phyloP scores from a whole-genome alignment of 2,797 vertebrate species.

The Rhincodon typus region DNA sequence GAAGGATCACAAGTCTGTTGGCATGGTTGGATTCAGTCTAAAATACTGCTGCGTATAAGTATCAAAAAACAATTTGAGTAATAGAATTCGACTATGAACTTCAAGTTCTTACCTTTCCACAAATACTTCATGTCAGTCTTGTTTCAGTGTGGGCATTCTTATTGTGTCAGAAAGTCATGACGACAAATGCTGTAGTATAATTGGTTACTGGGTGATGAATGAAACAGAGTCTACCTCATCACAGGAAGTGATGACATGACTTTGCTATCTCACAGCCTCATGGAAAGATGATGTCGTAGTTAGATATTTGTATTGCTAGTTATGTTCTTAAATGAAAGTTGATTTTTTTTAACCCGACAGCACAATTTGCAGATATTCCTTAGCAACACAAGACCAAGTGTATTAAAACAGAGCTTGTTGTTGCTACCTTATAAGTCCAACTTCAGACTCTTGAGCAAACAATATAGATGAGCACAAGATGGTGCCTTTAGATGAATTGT shows the following conservation, averaged over 20 bases:
- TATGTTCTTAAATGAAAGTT: no score
- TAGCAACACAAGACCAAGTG: no score
- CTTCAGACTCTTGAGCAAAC: neutral
- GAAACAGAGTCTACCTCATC: no score
- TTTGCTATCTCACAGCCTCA: no score
- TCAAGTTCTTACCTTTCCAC: neutral
- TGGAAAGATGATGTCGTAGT: no score
- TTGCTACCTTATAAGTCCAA: neutral
- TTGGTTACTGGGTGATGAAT: no score
- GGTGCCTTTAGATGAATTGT: neutral
- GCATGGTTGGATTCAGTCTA: neutral
- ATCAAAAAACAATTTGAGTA: neutral
- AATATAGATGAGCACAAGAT: neutral
- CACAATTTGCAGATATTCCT: no score
- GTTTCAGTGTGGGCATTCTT: neutral
- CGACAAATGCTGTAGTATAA: neutral
- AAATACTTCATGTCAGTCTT: neutral
- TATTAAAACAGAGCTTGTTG: no score
- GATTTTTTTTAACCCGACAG: no score
- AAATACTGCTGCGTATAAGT: neutral
- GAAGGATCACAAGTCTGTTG: neutral
- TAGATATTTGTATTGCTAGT: no score
- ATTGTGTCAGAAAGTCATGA: neutral
- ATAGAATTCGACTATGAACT: neutral
- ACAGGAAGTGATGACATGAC: no score